Base-by-base conservation (phyloP, 2,888 invertebrate species). In the Parnassius mnemosyne region DNA sequence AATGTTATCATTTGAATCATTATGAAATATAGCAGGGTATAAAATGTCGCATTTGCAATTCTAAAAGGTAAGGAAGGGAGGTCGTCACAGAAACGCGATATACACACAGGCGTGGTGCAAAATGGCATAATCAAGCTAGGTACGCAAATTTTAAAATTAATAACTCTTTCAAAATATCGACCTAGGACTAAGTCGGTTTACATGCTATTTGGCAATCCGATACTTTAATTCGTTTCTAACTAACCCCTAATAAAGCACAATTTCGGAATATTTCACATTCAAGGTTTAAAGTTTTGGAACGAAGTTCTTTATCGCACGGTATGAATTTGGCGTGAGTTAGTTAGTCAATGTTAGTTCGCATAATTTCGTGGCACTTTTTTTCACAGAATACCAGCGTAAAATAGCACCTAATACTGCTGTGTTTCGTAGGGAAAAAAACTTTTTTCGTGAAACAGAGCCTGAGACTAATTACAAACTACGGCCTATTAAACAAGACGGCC, bases 31-130 rank as follows among this genome's bases (percentile, higher is more conserved):
- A 47, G 50, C 44, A 12, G 12, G 47, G 13, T 53, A 43, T 41
- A 47, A 54, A 63, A 58, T 51, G 49, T 10, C 44, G 10, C 55
- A 63, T 63, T 55, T 52, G 63, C 63, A 58, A 63, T 49, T 63
- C 63, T 59, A 59, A 54, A 51, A 41, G 41, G 58, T 9, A 20
- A 42, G 59, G 50, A 46, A 41, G 41, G 58, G 9, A 42, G 46
- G 59, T 50, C 46, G 53, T 57, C 46, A 16, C 13, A n/a, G 55
- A 52, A 58, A 50, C 44, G 34, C n/a, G 34, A 53, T 34, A 7
- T 46, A 20, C 41, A 16, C 41, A 20, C 25, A 46, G 47, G 52
- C n/a, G 13, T 25, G 43, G 9, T 51, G 51, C 49, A 49, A 51
- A 56, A 55, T 47, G 44, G n/a, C 47, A 53, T 58, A n/a, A 11